Percentiles rank a stretch among this genome's conserved stretches.
These are phyloP conservation scores for Pangasius krempfi DNA, from an alignment of 2,797 vertebrate genomes.

Conservation along the genomic window DNA sequence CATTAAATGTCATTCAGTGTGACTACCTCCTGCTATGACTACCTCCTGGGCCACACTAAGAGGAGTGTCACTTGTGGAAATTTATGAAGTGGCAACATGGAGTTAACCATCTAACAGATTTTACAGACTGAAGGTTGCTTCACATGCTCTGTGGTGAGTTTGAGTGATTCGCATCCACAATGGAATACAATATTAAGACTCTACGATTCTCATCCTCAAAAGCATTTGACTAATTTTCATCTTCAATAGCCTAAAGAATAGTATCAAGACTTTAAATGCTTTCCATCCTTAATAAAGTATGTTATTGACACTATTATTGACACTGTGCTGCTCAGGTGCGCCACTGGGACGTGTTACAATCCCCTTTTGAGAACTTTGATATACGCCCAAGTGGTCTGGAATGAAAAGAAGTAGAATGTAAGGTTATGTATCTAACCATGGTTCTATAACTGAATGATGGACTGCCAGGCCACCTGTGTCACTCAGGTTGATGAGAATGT, in stretches of 20 bases:
- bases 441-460: not conserved
- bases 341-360: not conserved
- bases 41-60: not conserved
- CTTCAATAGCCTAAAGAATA: not conserved
- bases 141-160: not conserved
- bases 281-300: not conserved
- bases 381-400: not conserved
- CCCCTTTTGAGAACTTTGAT: not conserved
- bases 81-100: not conserved
- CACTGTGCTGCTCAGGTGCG: not conserved
- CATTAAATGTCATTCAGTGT: not conserved
- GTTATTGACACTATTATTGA: not conserved
- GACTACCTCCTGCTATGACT: not conserved
- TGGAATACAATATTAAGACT: not conserved
- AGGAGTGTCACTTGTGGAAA: not conserved
- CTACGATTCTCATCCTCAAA: not conserved
- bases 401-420: not conserved
- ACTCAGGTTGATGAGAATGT: not conserved
- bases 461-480: not conserved
- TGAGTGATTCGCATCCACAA: not conserved
- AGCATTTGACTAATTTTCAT: not conserved
- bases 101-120: not conserved
- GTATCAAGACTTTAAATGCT: not conserved
- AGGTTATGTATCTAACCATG: not conserved
- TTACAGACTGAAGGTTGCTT: not conserved